Percentiles rank a stretch among this genome's conserved stretches.
phyloP scores from a whole-genome alignment of 2,888 invertebrate species.

The Acanthosepion pharaonis region DNA sequence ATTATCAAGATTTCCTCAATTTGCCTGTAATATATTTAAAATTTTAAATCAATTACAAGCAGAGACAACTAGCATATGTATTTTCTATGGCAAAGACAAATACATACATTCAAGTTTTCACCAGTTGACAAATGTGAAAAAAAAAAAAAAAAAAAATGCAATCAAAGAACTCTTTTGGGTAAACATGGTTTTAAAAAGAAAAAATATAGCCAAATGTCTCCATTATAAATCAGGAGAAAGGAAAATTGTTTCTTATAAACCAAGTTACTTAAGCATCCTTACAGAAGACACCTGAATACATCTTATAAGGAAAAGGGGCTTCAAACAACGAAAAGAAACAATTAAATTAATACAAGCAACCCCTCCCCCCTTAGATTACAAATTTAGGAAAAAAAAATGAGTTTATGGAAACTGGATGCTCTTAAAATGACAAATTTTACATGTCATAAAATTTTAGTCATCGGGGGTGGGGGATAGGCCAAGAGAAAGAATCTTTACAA shows the following conservation, averaged over 20 bases:
- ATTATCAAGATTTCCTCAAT: no score
- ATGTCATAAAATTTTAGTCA: neutral
- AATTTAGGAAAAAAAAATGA: neutral
- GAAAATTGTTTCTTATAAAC: neutral
- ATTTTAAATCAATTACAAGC: slow-evolving; percentile 41
- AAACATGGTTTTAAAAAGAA: no score
- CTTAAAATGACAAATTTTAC: neutral
- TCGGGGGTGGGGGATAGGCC: neutral
- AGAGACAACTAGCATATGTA: neutral
- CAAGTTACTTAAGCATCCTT: neutral
- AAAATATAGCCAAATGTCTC: no score
- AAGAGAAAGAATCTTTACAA: neutral
- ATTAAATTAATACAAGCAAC: no score
- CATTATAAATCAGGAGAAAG: no score
- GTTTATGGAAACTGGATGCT: neutral
- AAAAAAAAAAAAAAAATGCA: neutral
- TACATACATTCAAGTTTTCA: slow-evolving; percentile 35
- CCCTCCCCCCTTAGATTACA: no score
- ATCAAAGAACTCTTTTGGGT: neutral
- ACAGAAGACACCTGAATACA: neutral
- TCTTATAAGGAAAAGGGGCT: no score
- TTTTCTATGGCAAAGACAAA: slow-evolving; percentile 33
- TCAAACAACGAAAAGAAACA: no score
- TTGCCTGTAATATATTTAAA: neutral
- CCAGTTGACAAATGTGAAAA: neutral